Conservation (phyloP, 2,888 invertebrate genomes). For the Hybos culiciformis region DNA sequence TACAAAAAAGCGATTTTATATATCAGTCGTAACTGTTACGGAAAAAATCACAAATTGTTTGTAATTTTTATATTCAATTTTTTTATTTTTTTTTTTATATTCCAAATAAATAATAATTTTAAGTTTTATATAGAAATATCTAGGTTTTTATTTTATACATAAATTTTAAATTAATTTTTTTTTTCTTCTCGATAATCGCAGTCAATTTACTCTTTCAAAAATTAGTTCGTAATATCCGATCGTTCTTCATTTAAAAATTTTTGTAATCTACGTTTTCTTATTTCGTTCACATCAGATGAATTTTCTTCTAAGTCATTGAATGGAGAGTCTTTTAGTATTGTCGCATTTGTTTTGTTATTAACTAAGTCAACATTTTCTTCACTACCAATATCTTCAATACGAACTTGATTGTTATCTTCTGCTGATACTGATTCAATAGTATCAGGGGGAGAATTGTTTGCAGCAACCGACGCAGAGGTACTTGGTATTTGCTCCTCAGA, state of each 20-base stretch:
- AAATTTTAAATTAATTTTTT: not conserved
- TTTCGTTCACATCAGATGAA: slow-evolving; percentile 45
- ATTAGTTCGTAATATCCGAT: too few relatives aligned
- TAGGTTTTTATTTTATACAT: not conserved
- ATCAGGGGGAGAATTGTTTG: slow-evolving; percentile 1
- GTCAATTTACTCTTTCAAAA: too few relatives aligned
- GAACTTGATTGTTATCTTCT: slow-evolving; percentile 16
- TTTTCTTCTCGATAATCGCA: too few relatives aligned
- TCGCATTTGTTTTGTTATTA: slow-evolving; percentile 11
- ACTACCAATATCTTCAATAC: slow-evolving; percentile 32
- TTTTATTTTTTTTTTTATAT: not conserved
- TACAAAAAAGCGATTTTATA: too few relatives aligned
- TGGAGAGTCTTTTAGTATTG: too few relatives aligned
- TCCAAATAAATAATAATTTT: not conserved
- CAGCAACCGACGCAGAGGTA: slow-evolving; percentile 7
- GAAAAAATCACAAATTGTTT: too few relatives aligned
- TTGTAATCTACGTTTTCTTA: slow-evolving; percentile 62
- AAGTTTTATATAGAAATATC: not conserved
- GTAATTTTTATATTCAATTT: not conserved
- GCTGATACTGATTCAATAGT: slow-evolving; percentile 1
- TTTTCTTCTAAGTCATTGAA: slow-evolving; percentile 17
- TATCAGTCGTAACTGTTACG: too few relatives aligned
- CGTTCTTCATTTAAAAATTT: slow-evolving; percentile 42
- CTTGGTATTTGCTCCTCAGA: slow-evolving; percentile 3
- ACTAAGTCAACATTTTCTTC: slow-evolving; percentile 23